A percentile compares a stretch with the other conserved stretches of the same genome.
Conservation (phyloP, 2,113 vertebrate species). For the Propithecus coquereli region DNA sequence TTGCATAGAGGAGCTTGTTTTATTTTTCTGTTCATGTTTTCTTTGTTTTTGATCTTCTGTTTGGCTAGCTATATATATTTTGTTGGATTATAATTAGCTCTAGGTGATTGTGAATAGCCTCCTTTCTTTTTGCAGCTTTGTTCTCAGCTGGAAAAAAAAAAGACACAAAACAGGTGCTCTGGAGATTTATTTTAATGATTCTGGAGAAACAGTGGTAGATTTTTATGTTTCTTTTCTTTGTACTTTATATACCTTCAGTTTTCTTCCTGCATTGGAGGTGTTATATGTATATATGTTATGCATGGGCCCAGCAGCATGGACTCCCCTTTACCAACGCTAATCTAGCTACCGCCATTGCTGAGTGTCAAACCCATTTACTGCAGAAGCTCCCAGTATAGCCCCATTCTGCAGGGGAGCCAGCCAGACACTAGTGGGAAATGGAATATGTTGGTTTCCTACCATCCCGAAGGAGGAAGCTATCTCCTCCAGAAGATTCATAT, state of each 20-base stretch:
- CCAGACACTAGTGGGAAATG: not conserved
- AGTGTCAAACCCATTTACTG: not conserved
- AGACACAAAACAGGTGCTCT: not conserved
- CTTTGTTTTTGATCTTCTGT: not conserved
- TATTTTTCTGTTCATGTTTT: not conserved
- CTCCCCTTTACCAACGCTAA: not conserved
- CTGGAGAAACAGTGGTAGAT: not conserved
- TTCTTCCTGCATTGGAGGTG: not conserved
- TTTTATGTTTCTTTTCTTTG: not conserved
- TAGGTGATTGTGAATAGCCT: constrained; percentile 16
- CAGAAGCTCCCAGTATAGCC: not conserved
- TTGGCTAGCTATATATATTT: constrained; percentile 5
- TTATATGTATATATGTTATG: not conserved
- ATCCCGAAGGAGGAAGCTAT: not conserved
- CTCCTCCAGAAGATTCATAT: not conserved
- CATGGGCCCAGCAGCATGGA: not conserved
- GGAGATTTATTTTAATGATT: not conserved
- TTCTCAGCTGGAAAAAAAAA: not conserved
- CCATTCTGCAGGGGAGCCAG: not conserved
- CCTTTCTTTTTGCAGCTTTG: constrained; percentile 19
- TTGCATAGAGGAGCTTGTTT: not conserved
- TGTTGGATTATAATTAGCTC: constrained; percentile 30
- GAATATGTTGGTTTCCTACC: not conserved
- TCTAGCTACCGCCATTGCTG: not conserved
- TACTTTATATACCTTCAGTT: not conserved